Conservation (phyloP, 2,113 vertebrate species). For the Sterna hirundo region DNA sequence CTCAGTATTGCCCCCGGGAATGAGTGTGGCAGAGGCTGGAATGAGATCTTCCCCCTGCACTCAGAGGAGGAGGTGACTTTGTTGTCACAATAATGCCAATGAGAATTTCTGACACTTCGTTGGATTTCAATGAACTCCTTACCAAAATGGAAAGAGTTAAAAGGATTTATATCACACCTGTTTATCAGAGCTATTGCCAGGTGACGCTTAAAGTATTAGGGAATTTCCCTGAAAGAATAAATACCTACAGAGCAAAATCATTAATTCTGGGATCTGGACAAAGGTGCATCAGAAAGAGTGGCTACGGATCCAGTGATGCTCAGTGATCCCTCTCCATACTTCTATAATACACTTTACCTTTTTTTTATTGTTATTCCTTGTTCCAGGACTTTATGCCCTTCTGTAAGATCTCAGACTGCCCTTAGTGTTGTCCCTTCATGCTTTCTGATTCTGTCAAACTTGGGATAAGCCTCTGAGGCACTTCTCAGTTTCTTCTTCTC, state of each 20-base stretch:
- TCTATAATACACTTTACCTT: neutral
- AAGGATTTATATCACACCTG: neutral
- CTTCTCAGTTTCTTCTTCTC: neutral
- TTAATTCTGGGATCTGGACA: neutral
- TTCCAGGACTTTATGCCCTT: neutral
- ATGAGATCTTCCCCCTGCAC: neutral
- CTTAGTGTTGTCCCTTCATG: neutral
- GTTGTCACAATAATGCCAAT: fast-evolving
- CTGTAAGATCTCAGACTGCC: neutral
- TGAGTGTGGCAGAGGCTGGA: neutral
- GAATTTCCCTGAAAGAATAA: neutral
- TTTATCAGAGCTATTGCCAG: neutral
- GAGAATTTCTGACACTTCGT: fast-evolving
- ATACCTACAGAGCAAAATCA: neutral
- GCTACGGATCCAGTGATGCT: neutral
- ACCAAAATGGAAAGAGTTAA: neutral
- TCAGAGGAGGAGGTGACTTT: neutral
- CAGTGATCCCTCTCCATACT: neutral
- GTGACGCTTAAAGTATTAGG: neutral
- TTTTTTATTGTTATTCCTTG: neutral
- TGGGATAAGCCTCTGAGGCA: neutral
- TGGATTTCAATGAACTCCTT: neutral
- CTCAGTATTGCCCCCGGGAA: neutral
- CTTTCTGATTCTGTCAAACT: neutral
- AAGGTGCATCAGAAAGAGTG: neutral